A percentile compares a stretch with the other conserved stretches of the same genome.
Evolutionary conservation across 2,113 vertebrate genomes (phyloP).

Genomic region (Brienomyrus brachyistius): DNA sequence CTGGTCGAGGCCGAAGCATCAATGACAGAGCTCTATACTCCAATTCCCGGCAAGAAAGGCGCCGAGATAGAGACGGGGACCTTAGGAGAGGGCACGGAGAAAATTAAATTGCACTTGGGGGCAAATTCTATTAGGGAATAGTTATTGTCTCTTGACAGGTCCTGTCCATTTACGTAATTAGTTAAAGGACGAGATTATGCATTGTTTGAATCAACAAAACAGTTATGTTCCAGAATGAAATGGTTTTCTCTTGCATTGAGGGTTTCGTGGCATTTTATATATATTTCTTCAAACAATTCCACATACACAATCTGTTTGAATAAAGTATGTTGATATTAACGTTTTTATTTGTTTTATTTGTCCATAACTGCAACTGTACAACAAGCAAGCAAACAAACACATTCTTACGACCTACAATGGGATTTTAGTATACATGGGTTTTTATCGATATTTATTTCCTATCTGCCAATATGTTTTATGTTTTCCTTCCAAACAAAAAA

Average conservation of each 20-base stretch:
- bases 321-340: neutral
- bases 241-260: slow-evolving; percentile 41
- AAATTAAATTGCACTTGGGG: slow-evolving; percentile 98
- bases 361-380: neutral
- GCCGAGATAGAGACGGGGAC: slow-evolving; percentile 44
- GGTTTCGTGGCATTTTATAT: neutral
- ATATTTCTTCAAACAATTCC: neutral
- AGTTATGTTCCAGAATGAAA: slow-evolving; percentile 46
- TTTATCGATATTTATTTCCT: neutral
- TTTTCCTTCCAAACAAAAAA: neutral
- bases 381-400: neutral
- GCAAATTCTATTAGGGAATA: slow-evolving; percentile 96
- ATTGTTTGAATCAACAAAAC: slow-evolving; percentile 61
- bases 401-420: neutral
- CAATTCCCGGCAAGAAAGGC: slow-evolving; percentile 38
- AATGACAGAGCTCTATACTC: slow-evolving; percentile 15
- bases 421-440: neutral
- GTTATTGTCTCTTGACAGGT: slow-evolving; percentile 78
- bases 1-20: slow-evolving; percentile 16
- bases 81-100: slow-evolving; percentile 60
- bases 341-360: neutral
- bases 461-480: neutral
- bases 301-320: neutral
- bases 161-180: slow-evolving; percentile 89
- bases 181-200: slow-evolving; percentile 51